phyloP scores from a whole-genome alignment of 2,797 vertebrate genomes.

The Gorsachius magnificus region DNA sequence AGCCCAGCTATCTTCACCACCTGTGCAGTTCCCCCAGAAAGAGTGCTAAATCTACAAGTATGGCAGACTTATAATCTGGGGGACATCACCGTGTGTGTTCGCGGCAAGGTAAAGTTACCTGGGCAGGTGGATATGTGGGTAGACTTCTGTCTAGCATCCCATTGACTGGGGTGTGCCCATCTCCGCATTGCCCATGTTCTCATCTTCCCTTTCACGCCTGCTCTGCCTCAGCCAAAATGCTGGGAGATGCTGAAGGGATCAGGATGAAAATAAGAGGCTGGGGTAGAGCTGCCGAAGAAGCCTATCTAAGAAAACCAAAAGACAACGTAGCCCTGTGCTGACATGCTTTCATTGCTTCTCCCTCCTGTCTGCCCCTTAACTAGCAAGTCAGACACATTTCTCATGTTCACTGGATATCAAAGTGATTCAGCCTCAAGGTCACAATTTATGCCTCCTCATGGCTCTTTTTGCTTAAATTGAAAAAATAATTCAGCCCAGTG shows the following conservation, averaged over 20 bases:
- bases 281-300: background rate
- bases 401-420: background rate
- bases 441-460: background rate
- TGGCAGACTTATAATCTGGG: background rate
- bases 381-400: background rate
- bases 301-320: background rate
- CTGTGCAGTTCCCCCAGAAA: background rate
- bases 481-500: background rate
- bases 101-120: background rate
- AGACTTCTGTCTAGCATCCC: background rate
- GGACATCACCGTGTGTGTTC: rapidly evolving
- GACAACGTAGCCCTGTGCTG: background rate
- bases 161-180: rapidly evolving
- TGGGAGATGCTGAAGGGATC: background rate
- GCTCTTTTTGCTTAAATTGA: background rate
- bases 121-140: background rate
- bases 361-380: background rate
- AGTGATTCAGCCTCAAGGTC: background rate
- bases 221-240: background rate
- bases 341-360: background rate
- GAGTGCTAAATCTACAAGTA: rapidly evolving
- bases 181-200: rapidly evolving
- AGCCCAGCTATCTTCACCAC: background rate
- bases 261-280: background rate
- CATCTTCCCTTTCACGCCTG: background rate